Evolutionary conservation across 2,888 invertebrate genomes (phyloP).

Genomic region (Macrophya alboannulata): DNA sequence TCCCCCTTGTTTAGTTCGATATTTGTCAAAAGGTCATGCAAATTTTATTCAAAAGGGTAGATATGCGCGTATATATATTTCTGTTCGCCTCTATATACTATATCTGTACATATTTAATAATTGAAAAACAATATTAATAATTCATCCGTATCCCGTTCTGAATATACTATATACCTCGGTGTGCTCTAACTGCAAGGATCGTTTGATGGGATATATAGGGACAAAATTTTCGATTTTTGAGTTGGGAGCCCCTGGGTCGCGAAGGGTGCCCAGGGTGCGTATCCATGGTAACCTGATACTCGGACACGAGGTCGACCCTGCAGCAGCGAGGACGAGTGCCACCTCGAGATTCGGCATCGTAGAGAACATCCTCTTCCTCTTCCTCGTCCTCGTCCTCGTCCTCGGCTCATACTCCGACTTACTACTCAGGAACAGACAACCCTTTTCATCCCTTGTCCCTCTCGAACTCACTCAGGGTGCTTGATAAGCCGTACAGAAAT

Average conservation of each 20-base stretch:
- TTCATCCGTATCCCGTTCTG: conserved; percentile 47
- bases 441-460: conserved; percentile 24
- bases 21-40: background rate
- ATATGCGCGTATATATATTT: background rate
- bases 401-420: background rate
- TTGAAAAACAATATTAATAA: conserved; percentile 57
- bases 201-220: too few species aligned
- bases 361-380: conserved; percentile 31
- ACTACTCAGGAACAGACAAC: conserved; percentile 49
- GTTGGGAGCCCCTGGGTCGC: conserved; percentile 63
- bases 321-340: conserved; percentile 58
- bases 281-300: conserved; percentile 70
- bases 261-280: conserved; percentile 61
- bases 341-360: conserved; percentile 57
- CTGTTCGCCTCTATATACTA: background rate
- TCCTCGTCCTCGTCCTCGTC: background rate
- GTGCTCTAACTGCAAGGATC: background rate
- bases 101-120: background rate
- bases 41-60: conserved; percentile 19
- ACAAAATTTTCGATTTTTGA: conserved; percentile 31
- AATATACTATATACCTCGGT: conserved; percentile 26
- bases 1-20: background rate
- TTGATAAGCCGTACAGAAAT: conserved; percentile 43
- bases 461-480: background rate
- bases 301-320: conserved; percentile 68